These are phyloP conservation scores for Apoda limacodes DNA, from an alignment of 2,888 invertebrate genomes.

Conservation along the genomic window DNA sequence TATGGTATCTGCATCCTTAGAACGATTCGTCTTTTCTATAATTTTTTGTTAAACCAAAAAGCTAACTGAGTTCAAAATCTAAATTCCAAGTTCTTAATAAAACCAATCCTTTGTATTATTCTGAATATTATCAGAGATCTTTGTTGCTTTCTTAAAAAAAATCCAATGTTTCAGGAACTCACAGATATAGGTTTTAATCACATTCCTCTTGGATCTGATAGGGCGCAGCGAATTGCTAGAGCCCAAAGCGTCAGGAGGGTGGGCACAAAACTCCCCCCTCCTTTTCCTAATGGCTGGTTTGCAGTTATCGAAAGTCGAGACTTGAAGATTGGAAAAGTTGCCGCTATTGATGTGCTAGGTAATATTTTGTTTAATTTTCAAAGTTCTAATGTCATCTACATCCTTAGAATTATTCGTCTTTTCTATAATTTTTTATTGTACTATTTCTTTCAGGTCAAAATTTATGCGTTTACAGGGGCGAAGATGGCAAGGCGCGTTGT, in stretches of 20 bases:
- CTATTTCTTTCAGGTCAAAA: conserved; percentile 68
- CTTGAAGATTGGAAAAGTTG: conserved; percentile 65
- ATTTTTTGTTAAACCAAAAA: no score
- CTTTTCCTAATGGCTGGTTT: conserved; percentile 93
- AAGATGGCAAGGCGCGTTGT: conserved; percentile 72
- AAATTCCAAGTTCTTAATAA: no score
- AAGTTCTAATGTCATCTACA: no score
- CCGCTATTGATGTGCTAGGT: conserved; percentile 76
- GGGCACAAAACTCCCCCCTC: conserved; percentile 79
- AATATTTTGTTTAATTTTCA: no score
- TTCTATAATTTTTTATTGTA: no score
- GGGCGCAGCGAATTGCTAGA: conserved; percentile 44
- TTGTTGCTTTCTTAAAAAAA: conserved; percentile 6
- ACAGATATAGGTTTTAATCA: conserved; percentile 58
- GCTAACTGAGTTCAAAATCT: no score
- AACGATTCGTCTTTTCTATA: no score
- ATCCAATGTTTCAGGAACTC: conserved; percentile 53
- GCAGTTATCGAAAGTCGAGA: conserved; percentile 77
- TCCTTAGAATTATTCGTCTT: conserved; percentile 1
- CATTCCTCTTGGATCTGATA: conserved; percentile 32
- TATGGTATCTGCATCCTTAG: no score
- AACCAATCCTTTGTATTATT: conserved; percentile 1
- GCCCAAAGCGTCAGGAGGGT: conserved; percentile 64
- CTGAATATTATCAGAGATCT: conserved; percentile 1
- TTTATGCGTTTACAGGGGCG: conserved; percentile 77